Percentiles rank a stretch among this genome's conserved stretches.
phyloP scores from a whole-genome alignment of 2,113 vertebrate genomes.

The Lethenteron reissneri region DNA sequence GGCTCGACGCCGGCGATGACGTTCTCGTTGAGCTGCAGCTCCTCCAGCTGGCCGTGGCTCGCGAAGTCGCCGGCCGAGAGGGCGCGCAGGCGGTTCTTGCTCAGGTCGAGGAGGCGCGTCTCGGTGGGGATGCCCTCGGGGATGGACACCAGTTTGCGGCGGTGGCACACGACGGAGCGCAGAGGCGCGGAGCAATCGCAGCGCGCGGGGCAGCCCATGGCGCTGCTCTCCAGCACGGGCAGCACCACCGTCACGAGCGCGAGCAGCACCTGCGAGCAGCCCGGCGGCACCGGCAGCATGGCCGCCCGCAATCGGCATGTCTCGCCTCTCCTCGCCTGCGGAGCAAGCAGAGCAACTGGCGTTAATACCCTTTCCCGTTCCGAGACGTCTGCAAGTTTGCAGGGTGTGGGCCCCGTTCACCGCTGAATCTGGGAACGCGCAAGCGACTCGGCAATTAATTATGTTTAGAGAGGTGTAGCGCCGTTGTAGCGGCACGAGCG shows the following conservation, averaged over 20 bases:
- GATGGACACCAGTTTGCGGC: slow-evolving; percentile 48
- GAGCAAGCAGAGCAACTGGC: too few relatives aligned
- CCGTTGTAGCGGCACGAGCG: too few relatives aligned
- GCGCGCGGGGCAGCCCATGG: slow-evolving; percentile 42
- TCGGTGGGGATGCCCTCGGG: slow-evolving; percentile 62
- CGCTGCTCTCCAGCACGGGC: slow-evolving; percentile 13
- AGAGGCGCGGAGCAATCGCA: slow-evolving; percentile 49
- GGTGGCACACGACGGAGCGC: slow-evolving; percentile 47
- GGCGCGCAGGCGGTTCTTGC: slow-evolving; percentile 73
- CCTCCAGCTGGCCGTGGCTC: slow-evolving; percentile 42
- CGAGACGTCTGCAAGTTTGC: too few relatives aligned
- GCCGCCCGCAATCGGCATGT: background rate
- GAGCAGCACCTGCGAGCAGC: background rate
- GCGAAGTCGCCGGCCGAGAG: slow-evolving; percentile 56
- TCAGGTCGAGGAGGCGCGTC: slow-evolving; percentile 57
- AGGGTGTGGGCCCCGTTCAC: too few relatives aligned
- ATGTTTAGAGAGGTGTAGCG: too few relatives aligned
- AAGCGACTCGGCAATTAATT: too few relatives aligned
- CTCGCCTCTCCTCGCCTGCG: too few relatives aligned
- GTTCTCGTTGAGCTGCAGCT: slow-evolving; percentile 80
- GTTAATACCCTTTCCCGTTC: too few relatives aligned
- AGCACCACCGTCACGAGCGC: background rate
- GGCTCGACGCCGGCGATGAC: slow-evolving; percentile 68
- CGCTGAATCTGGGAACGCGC: too few relatives aligned
- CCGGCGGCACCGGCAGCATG: background rate